Conservation (phyloP, 2,113 vertebrate genomes). For the Ptilonorhynchus violaceus region DNA sequence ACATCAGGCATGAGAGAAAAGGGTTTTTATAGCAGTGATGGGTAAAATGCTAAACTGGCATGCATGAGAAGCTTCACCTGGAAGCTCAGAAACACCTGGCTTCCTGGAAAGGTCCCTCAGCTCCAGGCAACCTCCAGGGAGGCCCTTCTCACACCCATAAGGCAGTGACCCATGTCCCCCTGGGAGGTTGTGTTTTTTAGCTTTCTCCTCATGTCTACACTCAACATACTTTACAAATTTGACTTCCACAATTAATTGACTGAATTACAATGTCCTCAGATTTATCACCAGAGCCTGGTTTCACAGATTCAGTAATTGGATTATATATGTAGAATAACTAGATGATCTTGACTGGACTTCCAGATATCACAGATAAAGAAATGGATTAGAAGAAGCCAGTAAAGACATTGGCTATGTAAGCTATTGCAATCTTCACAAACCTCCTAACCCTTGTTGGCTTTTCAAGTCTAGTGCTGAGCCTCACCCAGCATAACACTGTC, state of each 20-base stretch:
- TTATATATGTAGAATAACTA: background rate
- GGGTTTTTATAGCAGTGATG: background rate
- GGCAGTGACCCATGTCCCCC: accelerated
- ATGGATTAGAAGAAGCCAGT: background rate
- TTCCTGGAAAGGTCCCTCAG: background rate
- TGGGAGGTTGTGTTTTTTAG: background rate
- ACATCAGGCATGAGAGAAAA: background rate
- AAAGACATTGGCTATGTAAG: background rate
- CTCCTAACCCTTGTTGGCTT: background rate
- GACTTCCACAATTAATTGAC: background rate
- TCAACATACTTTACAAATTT: background rate
- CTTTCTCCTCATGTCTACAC: background rate
- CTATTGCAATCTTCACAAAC: background rate
- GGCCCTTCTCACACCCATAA: accelerated
- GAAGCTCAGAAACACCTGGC: background rate
- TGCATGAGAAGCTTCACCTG: background rate
- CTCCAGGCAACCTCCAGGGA: background rate
- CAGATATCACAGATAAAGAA: background rate
- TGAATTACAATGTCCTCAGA: background rate
- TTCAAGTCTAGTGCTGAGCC: background rate
- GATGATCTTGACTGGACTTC: background rate
- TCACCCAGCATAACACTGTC: background rate
- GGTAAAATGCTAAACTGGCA: background rate
- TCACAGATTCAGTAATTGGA: background rate
- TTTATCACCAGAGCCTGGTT: background rate